A percentile compares a stretch with the other conserved stretches of the same genome.
Evolutionary conservation across 1,140 invertebrate genomes (phyloP).

Genomic region (Formica exsecta): DNA sequence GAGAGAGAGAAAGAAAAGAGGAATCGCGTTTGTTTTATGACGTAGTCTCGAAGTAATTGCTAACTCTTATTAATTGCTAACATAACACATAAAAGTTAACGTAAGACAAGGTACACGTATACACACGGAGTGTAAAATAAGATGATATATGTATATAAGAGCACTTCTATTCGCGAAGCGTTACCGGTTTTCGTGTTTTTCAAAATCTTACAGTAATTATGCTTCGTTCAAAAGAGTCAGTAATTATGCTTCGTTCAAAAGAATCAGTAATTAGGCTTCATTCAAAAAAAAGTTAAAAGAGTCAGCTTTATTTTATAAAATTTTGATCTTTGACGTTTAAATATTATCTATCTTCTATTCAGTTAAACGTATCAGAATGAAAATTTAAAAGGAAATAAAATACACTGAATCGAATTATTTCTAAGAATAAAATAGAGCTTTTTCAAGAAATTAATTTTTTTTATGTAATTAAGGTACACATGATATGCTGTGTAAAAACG

Average conservation of each 20-base stretch:
- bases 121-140: neutral
- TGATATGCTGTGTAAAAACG: neutral
- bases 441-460: neutral
- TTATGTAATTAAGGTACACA: neutral
- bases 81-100: neutral
- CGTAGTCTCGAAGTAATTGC: constrained; percentile 4
- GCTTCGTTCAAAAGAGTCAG: neutral
- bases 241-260: neutral
- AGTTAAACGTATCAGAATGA: neutral
- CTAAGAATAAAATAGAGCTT: too few species aligned
- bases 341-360: neutral
- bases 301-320: neutral
- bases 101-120: neutral
- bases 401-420: neutral
- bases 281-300: neutral
- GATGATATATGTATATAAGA: neutral
- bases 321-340: neutral
- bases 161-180: neutral
- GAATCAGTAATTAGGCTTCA: neutral
- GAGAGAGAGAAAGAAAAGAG: neutral
- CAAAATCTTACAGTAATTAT: neutral
- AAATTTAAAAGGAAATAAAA: neutral
- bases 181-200: neutral
- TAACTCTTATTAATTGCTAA: constrained; percentile 9
- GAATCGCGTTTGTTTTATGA: constrained; percentile 22